A percentile compares a stretch with the other conserved stretches of the same genome.
Evolutionary conservation across 2,888 invertebrate species (phyloP).

Genomic region (Heteromyza rotundicornis): DNA sequence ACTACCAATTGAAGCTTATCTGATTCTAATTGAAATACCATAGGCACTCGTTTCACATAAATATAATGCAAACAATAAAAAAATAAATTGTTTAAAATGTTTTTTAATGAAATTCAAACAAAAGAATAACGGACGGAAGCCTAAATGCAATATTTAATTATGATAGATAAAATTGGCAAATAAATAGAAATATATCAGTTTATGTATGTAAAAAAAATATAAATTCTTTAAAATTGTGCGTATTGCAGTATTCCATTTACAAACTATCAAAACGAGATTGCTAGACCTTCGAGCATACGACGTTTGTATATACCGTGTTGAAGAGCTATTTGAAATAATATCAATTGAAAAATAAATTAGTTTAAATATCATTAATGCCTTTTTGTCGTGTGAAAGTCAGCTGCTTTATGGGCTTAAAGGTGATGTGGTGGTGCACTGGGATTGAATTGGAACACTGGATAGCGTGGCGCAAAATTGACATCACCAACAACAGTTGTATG

Average conservation of each 20-base stretch:
- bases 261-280: background rate
- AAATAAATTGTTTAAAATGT: background rate
- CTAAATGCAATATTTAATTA: constrained; percentile 2
- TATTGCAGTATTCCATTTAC: background rate
- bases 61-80: background rate
- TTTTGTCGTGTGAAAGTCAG: too few species aligned
- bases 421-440: constrained; percentile 64
- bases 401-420: constrained; percentile 35
- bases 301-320: background rate
- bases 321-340: background rate
- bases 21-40: background rate
- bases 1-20: background rate
- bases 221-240: constrained; percentile 17
- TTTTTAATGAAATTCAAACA: background rate
- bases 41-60: constrained; percentile 20
- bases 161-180: background rate
- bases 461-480: constrained; percentile 67
- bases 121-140: constrained; percentile 24
- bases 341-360: background rate
- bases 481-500: constrained; percentile 66
- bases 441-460: constrained; percentile 68
- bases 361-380: background rate
- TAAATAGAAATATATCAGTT: background rate
- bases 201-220: constrained; percentile 5
- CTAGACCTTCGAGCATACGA: background rate